Evolutionary conservation across 2,113 vertebrate species (phyloP).

Genomic region (Stigmatopora nigra): DNA sequence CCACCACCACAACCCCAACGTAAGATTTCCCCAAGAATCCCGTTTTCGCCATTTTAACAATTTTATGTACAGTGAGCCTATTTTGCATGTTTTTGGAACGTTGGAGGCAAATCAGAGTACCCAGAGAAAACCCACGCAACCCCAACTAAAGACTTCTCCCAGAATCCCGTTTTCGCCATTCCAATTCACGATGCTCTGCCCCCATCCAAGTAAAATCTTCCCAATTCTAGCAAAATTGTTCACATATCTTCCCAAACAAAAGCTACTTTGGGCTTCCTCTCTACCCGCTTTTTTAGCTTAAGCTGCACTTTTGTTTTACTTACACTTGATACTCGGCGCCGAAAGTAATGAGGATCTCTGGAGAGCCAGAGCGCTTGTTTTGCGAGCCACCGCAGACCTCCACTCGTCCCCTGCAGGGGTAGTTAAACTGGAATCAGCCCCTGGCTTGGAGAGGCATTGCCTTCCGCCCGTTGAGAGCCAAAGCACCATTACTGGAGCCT

Average conservation of each 20-base stretch:
- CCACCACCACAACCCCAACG: slow-evolving; percentile 45
- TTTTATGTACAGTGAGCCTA: too few relatives aligned
- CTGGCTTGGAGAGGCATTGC: slow-evolving; percentile 68
- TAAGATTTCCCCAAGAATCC: slow-evolving; percentile 37
- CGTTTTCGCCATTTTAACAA: slow-evolving; percentile 52
- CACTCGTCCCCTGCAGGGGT: slow-evolving; percentile 58
- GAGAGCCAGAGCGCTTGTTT: slow-evolving; percentile 68
- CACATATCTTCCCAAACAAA: slow-evolving; percentile 54
- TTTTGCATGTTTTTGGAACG: too few relatives aligned
- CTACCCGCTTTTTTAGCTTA: slow-evolving; percentile 62
- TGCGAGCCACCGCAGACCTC: slow-evolving; percentile 56
- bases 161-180: slow-evolving; percentile 49
- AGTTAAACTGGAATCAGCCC: slow-evolving; percentile 71
- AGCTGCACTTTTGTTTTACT: slow-evolving; percentile 73
- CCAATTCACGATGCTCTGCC: slow-evolving; percentile 54
- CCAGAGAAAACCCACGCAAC: background rate
- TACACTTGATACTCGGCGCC: slow-evolving; percentile 65
- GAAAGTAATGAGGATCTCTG: slow-evolving; percentile 74
- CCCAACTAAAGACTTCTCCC: too few relatives aligned
- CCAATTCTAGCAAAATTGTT: slow-evolving; percentile 44
- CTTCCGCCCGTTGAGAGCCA: slow-evolving; percentile 66
- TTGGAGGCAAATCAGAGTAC: too few relatives aligned
- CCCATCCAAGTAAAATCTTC: slow-evolving; percentile 43
- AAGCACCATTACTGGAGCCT: slow-evolving; percentile 65
- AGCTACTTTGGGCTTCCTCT: slow-evolving; percentile 50